phyloP scores from a whole-genome alignment of 1,140 invertebrate genomes.

The Drosophila melanica region DNA sequence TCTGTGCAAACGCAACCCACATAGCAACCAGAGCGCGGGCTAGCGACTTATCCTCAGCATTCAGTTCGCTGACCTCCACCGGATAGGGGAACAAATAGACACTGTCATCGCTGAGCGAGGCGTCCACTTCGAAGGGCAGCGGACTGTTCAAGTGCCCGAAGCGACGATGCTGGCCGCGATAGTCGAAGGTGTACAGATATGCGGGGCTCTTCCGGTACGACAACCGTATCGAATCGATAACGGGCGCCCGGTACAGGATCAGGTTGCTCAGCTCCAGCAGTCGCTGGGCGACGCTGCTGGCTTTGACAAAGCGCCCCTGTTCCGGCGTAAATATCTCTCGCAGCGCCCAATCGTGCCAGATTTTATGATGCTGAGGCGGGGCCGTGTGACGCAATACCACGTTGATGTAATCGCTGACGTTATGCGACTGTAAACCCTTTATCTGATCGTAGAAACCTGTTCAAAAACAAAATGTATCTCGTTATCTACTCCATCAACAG shows the following conservation, averaged over 20 bases:
- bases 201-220: slow-evolving; percentile 48
- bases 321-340: slow-evolving; percentile 65
- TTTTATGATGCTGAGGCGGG: slow-evolving; percentile 53
- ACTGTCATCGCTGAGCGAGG: slow-evolving; percentile 79
- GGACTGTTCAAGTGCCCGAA: slow-evolving; percentile 63
- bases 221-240: slow-evolving; percentile 61
- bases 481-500: no score
- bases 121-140: slow-evolving; percentile 73
- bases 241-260: slow-evolving; percentile 71
- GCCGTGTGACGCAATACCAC: slow-evolving; percentile 67
- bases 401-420: slow-evolving; percentile 76
- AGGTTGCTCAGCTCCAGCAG: slow-evolving; percentile 72
- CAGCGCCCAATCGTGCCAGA: slow-evolving; percentile 72
- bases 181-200: slow-evolving; percentile 78
- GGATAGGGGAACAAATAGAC: slow-evolving; percentile 83
- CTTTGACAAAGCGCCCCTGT: slow-evolving; percentile 24
- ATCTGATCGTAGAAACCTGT: slow-evolving; percentile 72
- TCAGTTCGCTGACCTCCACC: slow-evolving; percentile 55
- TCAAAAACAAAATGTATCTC: background rate
- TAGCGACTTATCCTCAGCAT: slow-evolving; percentile 61
- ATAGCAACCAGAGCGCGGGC: slow-evolving; percentile 65
- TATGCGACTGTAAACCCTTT: slow-evolving; percentile 46
- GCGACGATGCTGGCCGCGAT: slow-evolving; percentile 75
- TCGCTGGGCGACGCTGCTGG: slow-evolving; percentile 45
- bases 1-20: slow-evolving; percentile 71